Percentiles rank a stretch among this genome's conserved stretches.
These are phyloP conservation scores for Microchrysa polita DNA, from an alignment of 2,888 invertebrate species.

Conservation along the genomic window DNA sequence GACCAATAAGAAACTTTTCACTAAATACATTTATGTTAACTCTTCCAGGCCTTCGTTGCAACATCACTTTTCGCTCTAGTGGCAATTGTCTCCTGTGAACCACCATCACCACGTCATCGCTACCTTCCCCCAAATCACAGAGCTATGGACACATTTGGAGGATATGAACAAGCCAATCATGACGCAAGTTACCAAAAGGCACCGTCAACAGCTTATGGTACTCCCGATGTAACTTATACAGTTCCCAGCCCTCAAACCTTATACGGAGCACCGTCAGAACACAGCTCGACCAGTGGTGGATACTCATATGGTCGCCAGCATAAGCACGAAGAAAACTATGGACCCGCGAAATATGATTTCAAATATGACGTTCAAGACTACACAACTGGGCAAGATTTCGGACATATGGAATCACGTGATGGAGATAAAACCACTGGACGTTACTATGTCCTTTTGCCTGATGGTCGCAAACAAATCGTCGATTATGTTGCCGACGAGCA, in stretches of 20 bases:
- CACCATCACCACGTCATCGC: constrained; percentile 55
- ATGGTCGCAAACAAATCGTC: constrained; percentile 76
- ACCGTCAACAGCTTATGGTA: constrained; percentile 63
- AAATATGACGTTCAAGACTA: constrained; percentile 75
- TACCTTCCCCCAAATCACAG: constrained; percentile 49
- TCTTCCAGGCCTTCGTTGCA: constrained; percentile 57
- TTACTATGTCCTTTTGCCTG: constrained; percentile 74
- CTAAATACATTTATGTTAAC: neutral
- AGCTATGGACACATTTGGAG: constrained; percentile 54
- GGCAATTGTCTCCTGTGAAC: constrained; percentile 60
- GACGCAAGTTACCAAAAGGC: too few relatives aligned
- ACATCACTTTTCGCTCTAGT: constrained; percentile 53
- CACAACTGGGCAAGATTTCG: constrained; percentile 72
- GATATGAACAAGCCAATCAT: too few relatives aligned
- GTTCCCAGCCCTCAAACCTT: constrained; percentile 52
- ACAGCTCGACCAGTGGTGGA: constrained; percentile 47
- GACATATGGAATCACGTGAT: constrained; percentile 72
- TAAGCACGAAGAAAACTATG: constrained; percentile 66
- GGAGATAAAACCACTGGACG: constrained; percentile 71
- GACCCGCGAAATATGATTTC: constrained; percentile 75
- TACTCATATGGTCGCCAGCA: constrained; percentile 58
- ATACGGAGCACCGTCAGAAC: constrained; percentile 57
- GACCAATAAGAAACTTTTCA: too few relatives aligned
- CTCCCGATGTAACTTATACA: constrained; percentile 55
- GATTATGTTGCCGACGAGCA: constrained; percentile 75